These are phyloP conservation scores for Cybosia mesomella DNA, from an alignment of 2,888 invertebrate genomes.

Conservation along the genomic window DNA sequence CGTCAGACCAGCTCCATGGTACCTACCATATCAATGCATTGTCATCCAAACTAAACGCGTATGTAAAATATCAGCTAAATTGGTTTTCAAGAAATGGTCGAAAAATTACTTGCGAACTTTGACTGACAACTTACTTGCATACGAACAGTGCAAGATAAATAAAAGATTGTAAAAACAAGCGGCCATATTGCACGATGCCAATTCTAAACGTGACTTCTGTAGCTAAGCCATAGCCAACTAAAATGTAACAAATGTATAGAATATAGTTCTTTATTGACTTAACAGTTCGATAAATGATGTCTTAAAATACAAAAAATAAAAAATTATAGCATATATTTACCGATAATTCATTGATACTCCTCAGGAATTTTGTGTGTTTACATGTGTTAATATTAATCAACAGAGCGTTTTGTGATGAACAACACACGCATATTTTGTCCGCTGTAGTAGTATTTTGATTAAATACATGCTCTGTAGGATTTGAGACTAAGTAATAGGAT, in stretches of 20 bases:
- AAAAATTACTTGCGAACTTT: no score
- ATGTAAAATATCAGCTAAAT: no score
- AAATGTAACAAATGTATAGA: background rate
- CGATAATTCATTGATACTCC: slow-evolving; percentile 54
- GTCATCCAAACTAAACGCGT: no score
- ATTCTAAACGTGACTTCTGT: slow-evolving; percentile 55
- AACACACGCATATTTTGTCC: slow-evolving; percentile 60
- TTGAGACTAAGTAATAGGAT: slow-evolving; percentile 33
- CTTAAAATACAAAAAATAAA: slow-evolving; percentile 6
- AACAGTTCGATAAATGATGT: background rate
- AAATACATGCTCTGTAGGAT: slow-evolving; percentile 20
- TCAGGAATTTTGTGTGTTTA: slow-evolving; percentile 62
- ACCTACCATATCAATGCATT: no score
- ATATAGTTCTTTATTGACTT: background rate
- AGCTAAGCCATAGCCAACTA: slow-evolving; percentile 25
- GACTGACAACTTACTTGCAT: no score
- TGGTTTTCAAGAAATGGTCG: no score
- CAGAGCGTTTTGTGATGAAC: slow-evolving; percentile 53
- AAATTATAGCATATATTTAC: slow-evolving; percentile 45
- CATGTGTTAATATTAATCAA: slow-evolving; percentile 60
- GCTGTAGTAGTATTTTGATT: slow-evolving; percentile 11
- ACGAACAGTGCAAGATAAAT: no score
- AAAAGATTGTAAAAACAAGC: slow-evolving; percentile 15
- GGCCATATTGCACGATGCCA: slow-evolving; percentile 63
- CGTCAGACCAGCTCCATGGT: no score